Evolutionary conservation across 2,888 invertebrate genomes (phyloP), one percentile per base, ranked within the genome.

Genomic region (Cataglyphis albicans): DNA sequence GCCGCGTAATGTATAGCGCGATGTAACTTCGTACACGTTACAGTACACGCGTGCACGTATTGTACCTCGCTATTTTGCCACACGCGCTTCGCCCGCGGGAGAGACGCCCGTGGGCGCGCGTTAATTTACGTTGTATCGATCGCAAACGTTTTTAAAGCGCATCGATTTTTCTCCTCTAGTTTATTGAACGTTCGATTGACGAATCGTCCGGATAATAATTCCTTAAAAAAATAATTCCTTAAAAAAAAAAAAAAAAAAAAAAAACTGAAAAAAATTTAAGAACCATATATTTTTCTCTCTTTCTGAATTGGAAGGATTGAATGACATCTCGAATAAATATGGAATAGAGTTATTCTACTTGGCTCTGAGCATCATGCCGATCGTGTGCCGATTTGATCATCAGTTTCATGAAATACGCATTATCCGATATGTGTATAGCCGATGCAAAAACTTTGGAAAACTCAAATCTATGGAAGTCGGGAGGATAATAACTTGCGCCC

Each of bases 21-120:
- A 78, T 70, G 64, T 84, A 86, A 88, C 88, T 86, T 88, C 82
- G 81, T 86, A 68, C 64, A 76, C 67, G 59, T 76, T 68, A 25
- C 21, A 72, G 44, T 59, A 72, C 29, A 76, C 70, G 59, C 70
- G 67, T 52, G 75, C 52, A 55, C 21, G 72, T 61, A 80, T 80
- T 80, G 59, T 72, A 44, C 44, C 32, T 32, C 29, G 59, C n/a
- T 59, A 44, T 80, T 59, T 72, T 59, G 72, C 72, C 44, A 59
- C 72, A 35, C 44, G 59, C 72, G 44, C 32, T 76, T 57, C 57
- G 55, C 70, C 38, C 6, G 68, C 55, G 41, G 52, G 48, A 75
- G 41, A 68, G 41, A 80, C 72, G 59, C 44, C 72, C 25, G 35
- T 29, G 59, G 72, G 12, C 44, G 18, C 59, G 35, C 15, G 78